Evolutionary conservation across 2,888 invertebrate species (phyloP).

Genomic region (Sepiola atlantica): DNA sequence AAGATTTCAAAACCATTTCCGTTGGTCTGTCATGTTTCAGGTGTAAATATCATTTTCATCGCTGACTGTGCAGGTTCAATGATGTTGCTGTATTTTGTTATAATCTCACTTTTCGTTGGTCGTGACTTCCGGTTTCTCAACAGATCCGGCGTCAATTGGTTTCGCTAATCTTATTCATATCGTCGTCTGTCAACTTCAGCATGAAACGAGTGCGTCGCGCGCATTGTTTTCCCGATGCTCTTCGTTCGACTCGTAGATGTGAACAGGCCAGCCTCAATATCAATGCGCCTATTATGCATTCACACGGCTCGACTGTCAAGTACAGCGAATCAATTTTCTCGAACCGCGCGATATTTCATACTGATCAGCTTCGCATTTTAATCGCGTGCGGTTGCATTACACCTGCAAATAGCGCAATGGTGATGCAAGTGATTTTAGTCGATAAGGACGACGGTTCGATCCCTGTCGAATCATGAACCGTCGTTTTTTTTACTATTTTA

Average conservation of each 20-base stretch:
- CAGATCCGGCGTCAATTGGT: not conserved
- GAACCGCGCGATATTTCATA: not conserved
- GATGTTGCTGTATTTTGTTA: not conserved
- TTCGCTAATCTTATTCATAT: constrained; percentile 15
- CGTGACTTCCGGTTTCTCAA: constrained; percentile 1
- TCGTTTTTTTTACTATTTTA: too few species aligned
- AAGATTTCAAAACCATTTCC: too few species aligned
- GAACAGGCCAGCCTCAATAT: not conserved
- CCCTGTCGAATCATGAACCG: too few species aligned
- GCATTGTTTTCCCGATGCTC: not conserved
- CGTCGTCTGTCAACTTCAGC: constrained; percentile 16
- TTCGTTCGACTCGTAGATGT: not conserved
- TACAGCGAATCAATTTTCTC: not conserved
- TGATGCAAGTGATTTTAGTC: too few species aligned
- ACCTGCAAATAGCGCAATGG: too few species aligned
- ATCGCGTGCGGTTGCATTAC: not conserved
- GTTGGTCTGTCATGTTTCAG: too few species aligned
- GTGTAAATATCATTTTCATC: too few species aligned
- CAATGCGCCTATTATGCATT: not conserved
- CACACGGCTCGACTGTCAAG: not conserved
- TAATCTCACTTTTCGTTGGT: not conserved
- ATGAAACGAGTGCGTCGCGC: not conserved
- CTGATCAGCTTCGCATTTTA: not conserved
- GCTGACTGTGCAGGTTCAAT: too few species aligned
- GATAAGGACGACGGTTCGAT: too few species aligned